Evolutionary conservation across 1,140 invertebrate species (phyloP).

Genomic region (Platyscapa corneri): DNA sequence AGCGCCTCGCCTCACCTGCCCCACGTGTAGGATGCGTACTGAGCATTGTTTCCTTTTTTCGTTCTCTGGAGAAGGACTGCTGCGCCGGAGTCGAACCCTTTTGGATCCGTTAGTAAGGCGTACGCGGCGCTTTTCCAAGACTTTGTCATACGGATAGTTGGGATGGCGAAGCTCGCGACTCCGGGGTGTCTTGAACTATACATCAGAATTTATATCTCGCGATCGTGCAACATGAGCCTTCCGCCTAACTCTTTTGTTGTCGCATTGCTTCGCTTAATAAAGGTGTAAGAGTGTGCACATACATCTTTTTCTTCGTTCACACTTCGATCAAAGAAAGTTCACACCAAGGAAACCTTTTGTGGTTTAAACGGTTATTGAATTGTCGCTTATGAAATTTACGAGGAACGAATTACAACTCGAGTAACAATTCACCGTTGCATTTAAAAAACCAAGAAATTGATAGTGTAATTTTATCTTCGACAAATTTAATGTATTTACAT

Average conservation of each 20-base stretch:
- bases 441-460: neutral
- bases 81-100: too few relatives aligned
- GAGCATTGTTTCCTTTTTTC: neutral
- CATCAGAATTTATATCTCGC: neutral
- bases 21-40: conserved; percentile 49
- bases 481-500: too few relatives aligned
- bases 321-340: conserved; percentile 24
- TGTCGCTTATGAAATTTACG: too few relatives aligned
- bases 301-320: conserved; percentile 40
- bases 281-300: neutral
- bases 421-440: neutral
- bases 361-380: neutral
- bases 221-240: neutral
- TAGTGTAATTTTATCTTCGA: neutral
- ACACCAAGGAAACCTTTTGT: conserved; percentile 5
- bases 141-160: neutral
- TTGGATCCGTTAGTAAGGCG: neutral
- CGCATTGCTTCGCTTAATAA: neutral
- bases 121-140: neutral
- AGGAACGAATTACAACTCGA: neutral
- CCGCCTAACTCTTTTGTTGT: neutral
- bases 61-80: neutral
- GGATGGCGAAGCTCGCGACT: neutral
- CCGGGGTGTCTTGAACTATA: neutral
- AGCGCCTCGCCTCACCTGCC: conserved; percentile 67